These are phyloP conservation scores for Micronycteris hirsuta DNA, from an alignment of 2,113 vertebrate species.

Conservation along the genomic window DNA sequence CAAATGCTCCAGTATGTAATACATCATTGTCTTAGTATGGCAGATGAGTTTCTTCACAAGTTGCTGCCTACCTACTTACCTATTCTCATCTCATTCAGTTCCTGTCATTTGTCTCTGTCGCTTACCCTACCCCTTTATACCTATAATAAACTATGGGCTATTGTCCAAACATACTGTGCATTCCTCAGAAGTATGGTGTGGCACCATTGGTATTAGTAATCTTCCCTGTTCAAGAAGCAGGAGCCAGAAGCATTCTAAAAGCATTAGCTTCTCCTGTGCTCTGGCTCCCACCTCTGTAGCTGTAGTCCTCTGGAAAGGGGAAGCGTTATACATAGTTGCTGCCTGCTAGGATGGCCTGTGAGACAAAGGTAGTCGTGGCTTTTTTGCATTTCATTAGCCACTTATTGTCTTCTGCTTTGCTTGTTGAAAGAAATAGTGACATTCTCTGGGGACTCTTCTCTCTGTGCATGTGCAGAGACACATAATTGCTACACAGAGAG, in stretches of 20 bases:
- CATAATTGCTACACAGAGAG: constrained; percentile 14
- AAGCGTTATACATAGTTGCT: not conserved
- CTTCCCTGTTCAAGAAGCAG: not conserved
- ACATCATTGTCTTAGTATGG: not conserved
- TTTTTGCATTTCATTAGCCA: constrained; percentile 52
- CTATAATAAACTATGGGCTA: not conserved
- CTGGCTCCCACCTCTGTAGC: not conserved
- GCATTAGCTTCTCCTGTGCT: not conserved
- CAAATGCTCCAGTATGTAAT: not conserved
- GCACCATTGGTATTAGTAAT: not conserved
- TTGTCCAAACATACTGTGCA: not conserved
- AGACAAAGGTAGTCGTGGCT: constrained; percentile 15
- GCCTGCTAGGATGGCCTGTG: not conserved
- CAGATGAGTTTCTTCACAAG: not conserved
- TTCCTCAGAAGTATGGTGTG: not conserved
- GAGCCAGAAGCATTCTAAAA: constrained; percentile 3
- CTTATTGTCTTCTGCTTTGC: constrained; percentile 27
- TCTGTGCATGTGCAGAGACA: not conserved
- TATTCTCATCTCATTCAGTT: not conserved
- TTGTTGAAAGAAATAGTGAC: constrained; percentile 64
- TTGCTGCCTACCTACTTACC: not conserved
- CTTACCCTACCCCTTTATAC: not conserved
- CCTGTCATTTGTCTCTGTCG: not conserved
- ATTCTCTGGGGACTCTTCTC: constrained; percentile 42
- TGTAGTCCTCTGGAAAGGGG: not conserved